Conservation (phyloP, 2,888 invertebrate species). For the Bimastos eiseni region DNA sequence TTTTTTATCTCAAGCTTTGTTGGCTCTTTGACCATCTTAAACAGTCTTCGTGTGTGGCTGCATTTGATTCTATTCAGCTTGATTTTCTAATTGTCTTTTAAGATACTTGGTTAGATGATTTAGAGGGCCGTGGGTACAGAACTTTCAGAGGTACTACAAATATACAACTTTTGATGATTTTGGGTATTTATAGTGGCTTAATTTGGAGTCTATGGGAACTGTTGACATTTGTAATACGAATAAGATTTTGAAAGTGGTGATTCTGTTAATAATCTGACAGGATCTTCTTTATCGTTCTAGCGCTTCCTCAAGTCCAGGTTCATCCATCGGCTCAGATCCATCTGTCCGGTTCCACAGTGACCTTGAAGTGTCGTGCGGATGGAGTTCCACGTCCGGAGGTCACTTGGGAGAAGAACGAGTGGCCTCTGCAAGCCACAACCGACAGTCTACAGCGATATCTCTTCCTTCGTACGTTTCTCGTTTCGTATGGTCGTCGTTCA, state of each 20-base stretch:
- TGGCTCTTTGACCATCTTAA: neutral
- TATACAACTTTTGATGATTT: too few relatives aligned
- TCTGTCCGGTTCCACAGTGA: conserved; percentile 71
- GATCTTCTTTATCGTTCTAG: conserved; percentile 61
- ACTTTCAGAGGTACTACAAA: neutral
- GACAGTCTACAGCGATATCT: conserved; percentile 26
- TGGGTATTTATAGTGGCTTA: too few relatives aligned
- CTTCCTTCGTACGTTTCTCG: conserved; percentile 35
- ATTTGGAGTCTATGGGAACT: neutral
- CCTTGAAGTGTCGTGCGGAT: conserved; percentile 75
- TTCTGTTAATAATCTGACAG: neutral
- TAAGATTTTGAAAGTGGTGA: neutral
- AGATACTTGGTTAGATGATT: neutral
- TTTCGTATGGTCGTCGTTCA: neutral
- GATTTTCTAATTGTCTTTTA: neutral
- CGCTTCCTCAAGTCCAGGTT: conserved; percentile 75
- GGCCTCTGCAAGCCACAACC: conserved; percentile 43
- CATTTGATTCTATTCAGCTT: neutral
- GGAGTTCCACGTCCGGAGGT: conserved; percentile 74
- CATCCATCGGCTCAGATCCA: conserved; percentile 73
- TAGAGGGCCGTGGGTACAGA: neutral
- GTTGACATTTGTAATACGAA: neutral
- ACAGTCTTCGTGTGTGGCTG: neutral
- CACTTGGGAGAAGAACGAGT: conserved; percentile 75
- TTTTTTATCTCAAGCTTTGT: too few relatives aligned